Evolutionary conservation across 2,888 invertebrate genomes (phyloP).

Genomic region (Arge pagana): DNA sequence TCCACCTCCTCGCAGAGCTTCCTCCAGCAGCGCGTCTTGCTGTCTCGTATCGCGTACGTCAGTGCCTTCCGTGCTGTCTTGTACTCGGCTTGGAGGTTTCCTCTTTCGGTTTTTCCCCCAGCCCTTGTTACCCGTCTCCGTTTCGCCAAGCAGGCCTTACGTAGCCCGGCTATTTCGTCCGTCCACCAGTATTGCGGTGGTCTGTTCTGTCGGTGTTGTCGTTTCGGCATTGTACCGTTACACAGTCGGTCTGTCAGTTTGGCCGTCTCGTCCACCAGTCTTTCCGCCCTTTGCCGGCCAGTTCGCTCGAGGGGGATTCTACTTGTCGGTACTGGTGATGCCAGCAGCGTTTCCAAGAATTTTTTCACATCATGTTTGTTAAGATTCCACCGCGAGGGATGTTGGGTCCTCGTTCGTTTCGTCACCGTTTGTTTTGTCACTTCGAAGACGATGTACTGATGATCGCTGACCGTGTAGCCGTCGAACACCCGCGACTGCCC

Average conservation of each 20-base stretch:
- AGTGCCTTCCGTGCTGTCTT: background rate
- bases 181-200: slow-evolving; percentile 8
- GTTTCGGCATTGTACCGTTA: no score
- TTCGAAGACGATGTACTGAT: slow-evolving; percentile 9
- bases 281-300: no score
- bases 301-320: no score
- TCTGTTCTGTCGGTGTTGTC: background rate
- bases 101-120: slow-evolving; percentile 8
- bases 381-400: no score
- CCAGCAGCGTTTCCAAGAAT: no score
- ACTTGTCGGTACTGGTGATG: no score
- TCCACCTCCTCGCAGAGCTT: background rate
- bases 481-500: background rate
- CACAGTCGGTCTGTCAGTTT: no score
- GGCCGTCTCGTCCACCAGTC: no score
- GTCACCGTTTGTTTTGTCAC: no score
- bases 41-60: background rate
- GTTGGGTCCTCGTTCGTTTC: no score
- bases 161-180: background rate
- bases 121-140: background rate
- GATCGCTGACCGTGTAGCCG: background rate
- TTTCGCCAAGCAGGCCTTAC: background rate
- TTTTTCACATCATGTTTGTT: no score
- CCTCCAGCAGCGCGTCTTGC: background rate
- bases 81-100: background rate